phyloP scores from a whole-genome alignment of 2,888 invertebrate species.

The Hypomecis punctinalis region DNA sequence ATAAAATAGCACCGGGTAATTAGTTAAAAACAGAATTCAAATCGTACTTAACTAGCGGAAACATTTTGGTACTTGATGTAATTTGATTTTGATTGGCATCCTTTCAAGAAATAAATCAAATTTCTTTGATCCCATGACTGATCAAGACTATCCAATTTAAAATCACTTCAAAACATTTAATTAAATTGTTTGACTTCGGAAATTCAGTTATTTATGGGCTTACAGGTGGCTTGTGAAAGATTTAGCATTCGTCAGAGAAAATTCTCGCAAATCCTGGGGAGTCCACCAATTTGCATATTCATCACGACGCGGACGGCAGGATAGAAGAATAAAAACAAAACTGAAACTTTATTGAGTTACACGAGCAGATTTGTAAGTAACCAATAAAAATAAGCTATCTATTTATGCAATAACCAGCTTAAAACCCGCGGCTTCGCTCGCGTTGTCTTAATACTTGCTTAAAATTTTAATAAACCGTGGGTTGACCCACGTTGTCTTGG shows the following conservation, averaged over 20 bases:
- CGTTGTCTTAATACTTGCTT: no score
- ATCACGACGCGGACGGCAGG: slow-evolving; percentile 44
- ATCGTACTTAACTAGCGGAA: neutral
- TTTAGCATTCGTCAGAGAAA: slow-evolving; percentile 37
- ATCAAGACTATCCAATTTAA: slow-evolving; percentile 12
- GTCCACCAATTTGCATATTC: slow-evolving; percentile 57
- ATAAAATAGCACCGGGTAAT: no score
- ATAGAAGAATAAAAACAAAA: slow-evolving; percentile 50
- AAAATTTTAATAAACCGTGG: no score
- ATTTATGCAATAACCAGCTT: no score
- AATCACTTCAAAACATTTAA: slow-evolving; percentile 19
- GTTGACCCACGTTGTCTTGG: no score
- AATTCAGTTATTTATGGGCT: slow-evolving; percentile 21
- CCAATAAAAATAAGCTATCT: neutral
- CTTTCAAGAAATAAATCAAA: slow-evolving; percentile 6
- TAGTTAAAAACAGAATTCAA: neutral
- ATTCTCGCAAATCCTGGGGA: slow-evolving; percentile 44
- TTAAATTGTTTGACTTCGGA: slow-evolving; percentile 23
- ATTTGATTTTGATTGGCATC: slow-evolving; percentile 11
- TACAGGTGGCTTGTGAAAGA: slow-evolving; percentile 25
- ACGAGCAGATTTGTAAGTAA: neutral
- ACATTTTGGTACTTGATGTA: neutral
- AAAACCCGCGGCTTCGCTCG: no score
- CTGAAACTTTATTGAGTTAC: slow-evolving; percentile 33
- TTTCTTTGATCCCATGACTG: slow-evolving; percentile 6